A percentile compares a stretch with the other conserved stretches of the same genome.
These are phyloP conservation scores for Drosophila niveifrons DNA, from an alignment of 2,888 invertebrate species.

Conservation along the genomic window DNA sequence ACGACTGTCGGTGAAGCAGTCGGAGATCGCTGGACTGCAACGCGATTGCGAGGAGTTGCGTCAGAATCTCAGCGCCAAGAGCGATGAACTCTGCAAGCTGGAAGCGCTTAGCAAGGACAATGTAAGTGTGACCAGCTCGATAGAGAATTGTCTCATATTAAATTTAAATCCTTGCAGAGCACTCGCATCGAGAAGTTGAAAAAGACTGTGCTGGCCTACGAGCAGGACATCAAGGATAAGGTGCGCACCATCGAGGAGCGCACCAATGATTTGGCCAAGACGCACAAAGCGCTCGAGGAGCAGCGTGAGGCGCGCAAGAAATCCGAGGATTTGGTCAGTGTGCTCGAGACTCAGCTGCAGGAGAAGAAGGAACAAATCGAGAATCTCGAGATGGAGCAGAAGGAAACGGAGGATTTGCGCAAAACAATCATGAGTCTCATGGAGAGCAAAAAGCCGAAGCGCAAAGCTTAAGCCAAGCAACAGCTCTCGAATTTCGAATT, in stretches of 20 bases:
- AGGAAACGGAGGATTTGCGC: conserved; percentile 84
- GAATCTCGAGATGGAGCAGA: conserved; percentile 81
- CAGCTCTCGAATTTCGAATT: conserved; percentile 2
- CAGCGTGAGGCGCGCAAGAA: conserved; percentile 83
- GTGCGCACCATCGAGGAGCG: conserved; percentile 80
- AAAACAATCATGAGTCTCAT: conserved; percentile 85
- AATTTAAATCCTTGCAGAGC: too few species aligned
- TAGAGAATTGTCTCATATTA: too few species aligned
- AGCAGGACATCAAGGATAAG: conserved; percentile 82
- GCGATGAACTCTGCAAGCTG: conserved; percentile 75
- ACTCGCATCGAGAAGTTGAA: conserved; percentile 83
- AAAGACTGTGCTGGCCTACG: conserved; percentile 82
- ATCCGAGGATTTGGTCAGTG: conserved; percentile 83
- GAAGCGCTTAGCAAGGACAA: conserved; percentile 80
- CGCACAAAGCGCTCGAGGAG: conserved; percentile 82
- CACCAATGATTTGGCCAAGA: conserved; percentile 81
- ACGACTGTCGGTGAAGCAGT: conserved; percentile 78
- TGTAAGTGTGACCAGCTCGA: too few species aligned
- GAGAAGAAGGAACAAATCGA: conserved; percentile 84
- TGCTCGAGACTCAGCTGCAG: conserved; percentile 83
- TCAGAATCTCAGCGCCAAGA: conserved; percentile 67
- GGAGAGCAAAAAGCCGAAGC: conserved; percentile 85
- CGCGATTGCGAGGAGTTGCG: conserved; percentile 77
- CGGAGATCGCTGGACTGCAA: conserved; percentile 80
- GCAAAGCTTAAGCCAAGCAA: conserved; percentile 60